Base-by-base conservation (phyloP, 2,888 invertebrate species). In the Liopterus haemorrhoidalis region DNA sequence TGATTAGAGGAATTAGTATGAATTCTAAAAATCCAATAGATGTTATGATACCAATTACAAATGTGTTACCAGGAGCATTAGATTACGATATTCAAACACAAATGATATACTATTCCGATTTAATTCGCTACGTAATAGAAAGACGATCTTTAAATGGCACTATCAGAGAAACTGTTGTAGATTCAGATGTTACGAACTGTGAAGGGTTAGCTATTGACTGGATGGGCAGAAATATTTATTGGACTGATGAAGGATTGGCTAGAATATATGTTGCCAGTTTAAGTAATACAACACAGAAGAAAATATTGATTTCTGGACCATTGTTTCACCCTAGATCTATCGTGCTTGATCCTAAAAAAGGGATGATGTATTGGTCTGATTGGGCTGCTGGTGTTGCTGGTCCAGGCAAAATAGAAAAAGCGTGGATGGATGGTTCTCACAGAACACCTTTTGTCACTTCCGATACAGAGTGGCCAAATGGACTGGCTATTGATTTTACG, bases 181-280 rank as follows among this genome's bases (percentile, higher is more conserved):
- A 71, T 2, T 71, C 74, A 27, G 75, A 75, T 42, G 70, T 80
- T 1, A 75, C 75, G 54, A 75, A 77, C 62, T 80, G 81, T 57
- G 82, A 85, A 58, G 85, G 85, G 3, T 65, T 92, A 51, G 88
- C 89, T 24, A 76, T 88, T 44, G 92, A 93, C 68, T 89, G 87
- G 86, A 75, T 88, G 61, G 82, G 82, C 46, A 67, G 74, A 46
- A 88, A 90, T 69, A 64, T 93, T 45, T 93, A 86, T 70, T 91
- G 89, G 86, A 84, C 85, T 39, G 86, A 85, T 67, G 79, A 79
- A 63, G 79, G 78, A 41, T 69, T 79, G 52, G 78, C 81, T 44
- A 74, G 73, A 39, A 74, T 91, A 51, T 78, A 74, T 57, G 87
- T 85, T 22, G 78, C 83, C 31, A 77, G 75, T 22, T 62, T 88